Conservation (phyloP, 2,797 vertebrate species). For the Macropus fuliginosus region DNA sequence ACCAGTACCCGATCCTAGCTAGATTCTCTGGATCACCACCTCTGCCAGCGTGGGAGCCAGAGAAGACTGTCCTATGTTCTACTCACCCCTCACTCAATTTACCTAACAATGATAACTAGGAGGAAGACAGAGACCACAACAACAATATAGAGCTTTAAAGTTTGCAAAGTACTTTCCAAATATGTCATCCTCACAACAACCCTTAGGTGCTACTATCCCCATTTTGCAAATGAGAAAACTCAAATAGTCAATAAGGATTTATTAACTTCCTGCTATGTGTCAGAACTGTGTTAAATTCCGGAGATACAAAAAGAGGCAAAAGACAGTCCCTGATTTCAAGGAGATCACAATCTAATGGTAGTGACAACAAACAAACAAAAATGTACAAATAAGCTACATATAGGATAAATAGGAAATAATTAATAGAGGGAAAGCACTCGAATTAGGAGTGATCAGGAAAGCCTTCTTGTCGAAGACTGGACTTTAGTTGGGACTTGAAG, state of each 20-base stretch:
- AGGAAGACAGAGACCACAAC: neutral
- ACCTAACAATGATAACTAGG: neutral
- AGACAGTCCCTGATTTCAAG: neutral
- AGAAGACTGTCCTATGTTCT: neutral
- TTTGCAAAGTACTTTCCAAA: neutral
- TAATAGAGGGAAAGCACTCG: no score
- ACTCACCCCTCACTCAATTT: neutral
- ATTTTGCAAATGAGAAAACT: neutral
- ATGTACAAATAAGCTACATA: neutral
- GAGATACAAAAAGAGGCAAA: neutral
- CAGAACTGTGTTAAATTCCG: neutral
- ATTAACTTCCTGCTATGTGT: neutral
- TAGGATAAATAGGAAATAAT: neutral
- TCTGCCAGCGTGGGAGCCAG: neutral
- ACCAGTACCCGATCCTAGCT: neutral
- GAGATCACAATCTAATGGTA: neutral
- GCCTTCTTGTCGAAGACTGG: no score
- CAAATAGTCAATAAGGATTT: neutral
- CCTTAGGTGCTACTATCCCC: neutral
- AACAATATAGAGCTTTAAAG: neutral
- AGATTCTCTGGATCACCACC: neutral
- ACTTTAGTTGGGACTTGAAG: no score
- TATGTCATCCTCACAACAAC: neutral
- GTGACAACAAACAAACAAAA: neutral
- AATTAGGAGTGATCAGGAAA: no score